Base-by-base conservation (phyloP, 2,888 invertebrate species). In the Cinara cedri region DNA sequence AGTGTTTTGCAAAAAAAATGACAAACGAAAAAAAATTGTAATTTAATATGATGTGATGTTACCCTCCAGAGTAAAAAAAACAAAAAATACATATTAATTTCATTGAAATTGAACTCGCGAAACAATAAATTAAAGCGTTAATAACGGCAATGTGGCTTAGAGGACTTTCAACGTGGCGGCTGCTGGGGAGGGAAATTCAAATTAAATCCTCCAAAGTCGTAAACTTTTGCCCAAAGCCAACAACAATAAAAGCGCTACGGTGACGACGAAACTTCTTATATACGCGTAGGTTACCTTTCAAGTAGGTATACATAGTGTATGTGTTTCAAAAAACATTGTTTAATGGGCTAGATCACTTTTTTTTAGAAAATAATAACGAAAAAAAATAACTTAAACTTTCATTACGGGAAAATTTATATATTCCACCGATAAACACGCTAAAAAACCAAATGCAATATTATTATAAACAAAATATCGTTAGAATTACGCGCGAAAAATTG, bases 121-220 rank as follows among this genome's bases (percentile, higher is more conserved):
- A n/a, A 34, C 60, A 46, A 78, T 78, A 78, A 78, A 60, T 78
- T 70, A 78, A 78, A 78, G 78, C 68, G 68, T 70, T 78, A 78
- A 70, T 78, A 78, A 76, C 66, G 57, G 57, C 60, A 55, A 62
- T 49, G 68, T 51, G 49, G 60, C 60, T 60, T 54, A 75, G 74
- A 75, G 74, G 70, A 78, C 68, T 78, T 78, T 70, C 66, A 16
- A n/a, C n/a, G n/a, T n/a, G n/a, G 49, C 76, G 21, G 34, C 34
- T 4, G 6, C 34, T 6, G 6, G 21, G 51, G 66, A 34, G 21
- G 51, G 66, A 78, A 78, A 78, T 78, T 70, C 60, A 78, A 78
- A 78, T 78, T 78, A 78, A 70, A 78, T 78, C 78, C 78, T 70
- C 57, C 57, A 57, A 60, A 70, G 57, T 60, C 70, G 51, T 78